Conservation (phyloP, 2,113 vertebrate genomes). For the Arenaria interpres region DNA sequence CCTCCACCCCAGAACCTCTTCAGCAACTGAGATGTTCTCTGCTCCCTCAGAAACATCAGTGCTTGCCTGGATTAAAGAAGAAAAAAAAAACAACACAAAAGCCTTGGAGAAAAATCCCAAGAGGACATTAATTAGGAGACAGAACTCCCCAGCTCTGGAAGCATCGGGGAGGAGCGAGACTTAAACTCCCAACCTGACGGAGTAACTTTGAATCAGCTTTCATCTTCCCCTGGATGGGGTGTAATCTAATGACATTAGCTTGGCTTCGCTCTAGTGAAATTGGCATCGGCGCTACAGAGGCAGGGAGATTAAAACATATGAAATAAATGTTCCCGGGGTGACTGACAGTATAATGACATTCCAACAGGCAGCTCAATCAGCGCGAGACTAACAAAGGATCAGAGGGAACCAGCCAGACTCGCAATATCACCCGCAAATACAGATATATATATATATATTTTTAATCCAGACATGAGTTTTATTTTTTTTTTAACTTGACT, state of each 20-base stretch:
- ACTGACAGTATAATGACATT: constrained; percentile 65
- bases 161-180: not conserved
- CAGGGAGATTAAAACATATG: constrained; percentile 59
- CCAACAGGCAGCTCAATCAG: constrained; percentile 56
- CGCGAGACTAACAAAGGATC: constrained; percentile 57
- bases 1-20: not conserved
- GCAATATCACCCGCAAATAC: not conserved
- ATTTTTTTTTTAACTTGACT: not conserved
- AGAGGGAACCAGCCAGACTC: constrained; percentile 35
- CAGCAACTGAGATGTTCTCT: not conserved
- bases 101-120: not conserved
- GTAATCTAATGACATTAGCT: constrained; percentile 51
- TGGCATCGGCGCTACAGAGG: constrained; percentile 7
- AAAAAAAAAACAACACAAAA: not conserved
- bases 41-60: not conserved
- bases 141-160: constrained; percentile 17
- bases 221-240: constrained; percentile 25
- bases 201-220: constrained; percentile 50
- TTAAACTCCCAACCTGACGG: not conserved
- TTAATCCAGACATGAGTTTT: not conserved
- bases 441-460: not conserved
- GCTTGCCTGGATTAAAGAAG: not conserved
- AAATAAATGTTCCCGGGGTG: constrained; percentile 50
- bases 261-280: constrained; percentile 14
- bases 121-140: not conserved